Evolutionary conservation across 2,797 vertebrate species (phyloP).

Genomic region (Pyrocephalus nanus): DNA sequence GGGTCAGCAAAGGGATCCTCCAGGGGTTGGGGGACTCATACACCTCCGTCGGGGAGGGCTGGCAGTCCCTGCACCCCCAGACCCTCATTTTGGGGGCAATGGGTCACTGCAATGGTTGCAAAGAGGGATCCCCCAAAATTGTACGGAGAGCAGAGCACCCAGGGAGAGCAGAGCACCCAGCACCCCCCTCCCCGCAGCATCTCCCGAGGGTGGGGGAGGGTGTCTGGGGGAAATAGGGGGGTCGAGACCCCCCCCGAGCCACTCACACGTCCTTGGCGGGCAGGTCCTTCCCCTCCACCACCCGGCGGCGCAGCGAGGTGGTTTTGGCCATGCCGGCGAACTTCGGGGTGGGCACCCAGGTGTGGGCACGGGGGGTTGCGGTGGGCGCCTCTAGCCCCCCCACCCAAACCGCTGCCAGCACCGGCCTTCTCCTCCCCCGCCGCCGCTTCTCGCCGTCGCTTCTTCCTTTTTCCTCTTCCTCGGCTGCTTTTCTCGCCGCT

Average conservation of each 20-base stretch:
- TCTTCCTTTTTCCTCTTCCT: background rate
- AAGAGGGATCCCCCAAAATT: background rate
- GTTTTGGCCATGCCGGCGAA: background rate
- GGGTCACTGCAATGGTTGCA: background rate
- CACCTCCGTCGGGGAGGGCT: rapidly evolving
- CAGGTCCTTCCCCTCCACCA: conserved; percentile 37
- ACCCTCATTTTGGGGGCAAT: background rate
- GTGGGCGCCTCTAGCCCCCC: background rate
- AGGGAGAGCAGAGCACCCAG: too few species aligned
- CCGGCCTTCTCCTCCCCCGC: background rate
- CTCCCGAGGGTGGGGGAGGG: background rate
- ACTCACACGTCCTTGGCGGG: conserved; percentile 40
- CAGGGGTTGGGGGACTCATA: background rate
- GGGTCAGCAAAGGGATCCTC: background rate
- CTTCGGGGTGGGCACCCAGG: background rate
- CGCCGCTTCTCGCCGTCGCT: background rate
- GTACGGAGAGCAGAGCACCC: background rate
- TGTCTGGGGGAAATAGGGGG: background rate
- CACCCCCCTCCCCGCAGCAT: too few species aligned
- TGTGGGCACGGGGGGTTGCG: background rate
- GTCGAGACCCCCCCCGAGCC: background rate
- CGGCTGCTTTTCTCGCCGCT: background rate
- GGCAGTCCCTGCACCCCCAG: background rate
- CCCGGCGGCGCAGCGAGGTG: background rate
- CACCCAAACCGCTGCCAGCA: background rate